Base-by-base conservation (phyloP, 2,888 invertebrate genomes). In the Metellina segmentata region DNA sequence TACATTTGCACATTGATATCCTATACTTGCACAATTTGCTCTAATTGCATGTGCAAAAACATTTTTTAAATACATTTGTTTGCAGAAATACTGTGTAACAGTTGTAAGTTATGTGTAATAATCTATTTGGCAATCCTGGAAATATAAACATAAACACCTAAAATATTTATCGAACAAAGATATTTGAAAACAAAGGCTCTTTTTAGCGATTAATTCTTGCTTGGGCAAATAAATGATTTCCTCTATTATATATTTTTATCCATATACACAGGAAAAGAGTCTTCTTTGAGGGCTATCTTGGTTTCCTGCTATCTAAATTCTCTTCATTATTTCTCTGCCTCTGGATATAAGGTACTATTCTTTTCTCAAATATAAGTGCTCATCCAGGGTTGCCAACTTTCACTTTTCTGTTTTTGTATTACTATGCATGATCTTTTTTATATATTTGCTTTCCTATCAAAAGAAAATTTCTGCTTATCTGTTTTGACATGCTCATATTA, bases 251-350 rank as follows among this genome's bases (percentile, higher is more conserved):
- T 78, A 89, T 77, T 51, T 89, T n/a, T 34, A 34, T 34, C 34
- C 4, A 34, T 34, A 34, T 91, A 78, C 51, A 34, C 81, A 92
- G 92, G 92, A 89, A 89, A 92, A 78, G 82, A 89, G 53, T 83
- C 90, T 87, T 83, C 87, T 86, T 74, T 87, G 51, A 78, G 87
- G 90, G 74, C 82, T 81, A 51, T 92, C 77, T 79, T 92, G 87
- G 75, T 87, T 49, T 82, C 87, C 90, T 87, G 92, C 78, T 92
- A 87, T 90, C 72, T 90, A 83, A 90, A 92, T 75, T 81, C 74
- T 81, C 85, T 92, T 75, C 89, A 85, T 74, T 85, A 89, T 81
- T 81, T 92, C 86, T 89, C 85, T 89, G 53, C 81, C 81, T 34
- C 77, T 61, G 92, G 92, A 89, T 51, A 49, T 82, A 92, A 92